Evolutionary conservation across 1,140 invertebrate genomes (phyloP).

Genomic region (Cotesia glomerata): DNA sequence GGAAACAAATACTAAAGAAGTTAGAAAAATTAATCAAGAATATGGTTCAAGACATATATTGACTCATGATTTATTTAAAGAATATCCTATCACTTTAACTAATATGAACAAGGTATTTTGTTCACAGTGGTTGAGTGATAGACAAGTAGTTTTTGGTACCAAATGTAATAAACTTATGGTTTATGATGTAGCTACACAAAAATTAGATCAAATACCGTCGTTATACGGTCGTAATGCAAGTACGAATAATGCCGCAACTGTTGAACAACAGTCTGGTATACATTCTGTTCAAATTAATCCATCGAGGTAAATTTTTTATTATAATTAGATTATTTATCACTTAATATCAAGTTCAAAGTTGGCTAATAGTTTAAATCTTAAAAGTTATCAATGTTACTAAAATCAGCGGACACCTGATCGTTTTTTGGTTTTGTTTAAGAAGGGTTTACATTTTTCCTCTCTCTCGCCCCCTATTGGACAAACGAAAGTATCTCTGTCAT

Average conservation of each 20-base stretch:
- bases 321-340: no score
- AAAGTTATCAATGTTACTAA: no score
- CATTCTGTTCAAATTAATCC: constrained; percentile 94
- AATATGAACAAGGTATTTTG: constrained; percentile 97
- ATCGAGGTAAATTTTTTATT: constrained; percentile 64
- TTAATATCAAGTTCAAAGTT: no score
- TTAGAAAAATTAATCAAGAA: constrained; percentile 75
- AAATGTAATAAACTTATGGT: constrained; percentile 92
- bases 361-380: no score
- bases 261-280: constrained; percentile 83
- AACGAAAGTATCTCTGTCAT: no score
- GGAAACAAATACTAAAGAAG: constrained; percentile 75
- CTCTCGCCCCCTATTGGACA: no score
- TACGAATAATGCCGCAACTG: constrained; percentile 12
- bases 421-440: no score
- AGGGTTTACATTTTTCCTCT: no score
- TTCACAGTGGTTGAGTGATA: constrained; percentile 93
- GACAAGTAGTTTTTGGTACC: constrained; percentile 93
- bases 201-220: constrained; percentile 84
- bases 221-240: constrained; percentile 68
- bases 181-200: constrained; percentile 58
- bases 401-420: no score
- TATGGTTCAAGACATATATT: constrained; percentile 85
- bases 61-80: constrained; percentile 86
- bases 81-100: constrained; percentile 80